Conservation (phyloP, 2,888 invertebrate genomes). For the Scrobipalpa atriplicella region DNA sequence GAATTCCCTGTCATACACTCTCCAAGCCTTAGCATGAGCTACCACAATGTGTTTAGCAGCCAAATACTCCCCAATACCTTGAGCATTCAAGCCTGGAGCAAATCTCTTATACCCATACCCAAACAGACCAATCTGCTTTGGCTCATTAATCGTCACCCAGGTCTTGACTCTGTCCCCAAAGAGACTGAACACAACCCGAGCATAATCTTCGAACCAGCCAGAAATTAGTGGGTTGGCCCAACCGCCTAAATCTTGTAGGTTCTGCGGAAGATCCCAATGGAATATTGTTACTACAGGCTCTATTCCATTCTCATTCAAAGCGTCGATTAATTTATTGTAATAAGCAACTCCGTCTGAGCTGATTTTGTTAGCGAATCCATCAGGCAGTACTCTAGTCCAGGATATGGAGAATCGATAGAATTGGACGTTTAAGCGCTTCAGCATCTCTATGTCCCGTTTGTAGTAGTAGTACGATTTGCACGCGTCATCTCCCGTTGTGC, state of each 20-base stretch:
- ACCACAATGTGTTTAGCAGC: slow-evolving; percentile 75
- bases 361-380: slow-evolving; percentile 74
- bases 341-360: slow-evolving; percentile 84
- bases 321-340: slow-evolving; percentile 85
- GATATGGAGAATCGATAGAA: slow-evolving; percentile 84
- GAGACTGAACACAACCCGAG: slow-evolving; percentile 64
- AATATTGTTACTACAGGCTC: slow-evolving; percentile 83
- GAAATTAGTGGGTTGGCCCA: slow-evolving; percentile 73
- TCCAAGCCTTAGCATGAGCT: slow-evolving; percentile 82
- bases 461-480: slow-evolving; percentile 86
- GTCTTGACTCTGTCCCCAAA: slow-evolving; percentile 79
- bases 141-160: slow-evolving; percentile 85
- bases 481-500: slow-evolving; percentile 80
- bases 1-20: slow-evolving; percentile 68
- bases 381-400: slow-evolving; percentile 86
- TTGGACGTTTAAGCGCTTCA: slow-evolving; percentile 70
- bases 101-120: slow-evolving; percentile 71
- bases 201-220: slow-evolving; percentile 78
- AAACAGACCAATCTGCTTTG: slow-evolving; percentile 61
- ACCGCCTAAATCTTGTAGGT: slow-evolving; percentile 81
- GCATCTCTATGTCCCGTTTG: slow-evolving; percentile 74
- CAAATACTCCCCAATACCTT: slow-evolving; percentile 77
- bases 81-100: slow-evolving; percentile 64
- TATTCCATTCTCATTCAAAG: slow-evolving; percentile 79
- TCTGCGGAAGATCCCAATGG: slow-evolving; percentile 84